phyloP scores from a whole-genome alignment of 2,888 invertebrate genomes.

The Eupithecia tripunctaria region DNA sequence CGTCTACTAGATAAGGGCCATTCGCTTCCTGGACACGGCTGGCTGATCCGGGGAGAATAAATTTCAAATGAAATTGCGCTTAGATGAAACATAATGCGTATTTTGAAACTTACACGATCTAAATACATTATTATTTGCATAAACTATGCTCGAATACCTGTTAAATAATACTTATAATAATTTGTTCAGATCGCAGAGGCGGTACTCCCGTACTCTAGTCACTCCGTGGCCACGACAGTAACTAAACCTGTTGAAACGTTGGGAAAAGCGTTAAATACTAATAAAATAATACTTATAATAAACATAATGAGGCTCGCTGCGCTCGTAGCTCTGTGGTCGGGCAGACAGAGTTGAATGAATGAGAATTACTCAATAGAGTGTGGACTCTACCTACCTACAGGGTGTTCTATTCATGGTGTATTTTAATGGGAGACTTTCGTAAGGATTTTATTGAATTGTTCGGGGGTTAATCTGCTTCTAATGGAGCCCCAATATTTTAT shows the following conservation, averaged over 20 bases:
- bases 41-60: neutral
- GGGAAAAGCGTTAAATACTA: no score
- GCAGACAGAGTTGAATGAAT: neutral
- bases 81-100: neutral
- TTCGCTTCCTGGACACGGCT: slow-evolving; percentile 20
- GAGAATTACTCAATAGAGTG: neutral
- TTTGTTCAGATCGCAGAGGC: no score
- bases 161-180: no score
- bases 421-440: neutral
- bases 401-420: neutral
- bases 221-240: no score
- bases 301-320: neutral
- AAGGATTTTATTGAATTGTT: neutral
- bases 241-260: no score
- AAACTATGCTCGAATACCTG: no score
- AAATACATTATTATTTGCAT: no score
- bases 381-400: neutral
- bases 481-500: neutral
- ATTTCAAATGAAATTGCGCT: neutral
- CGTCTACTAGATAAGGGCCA: slow-evolving; percentile 24
- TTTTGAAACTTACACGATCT: no score
- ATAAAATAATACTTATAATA: no score
- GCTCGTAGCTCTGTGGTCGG: neutral
- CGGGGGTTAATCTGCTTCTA: neutral
- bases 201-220: no score